phyloP scores from a whole-genome alignment of 2,888 invertebrate genomes.

The Ctenicera cuprea region DNA sequence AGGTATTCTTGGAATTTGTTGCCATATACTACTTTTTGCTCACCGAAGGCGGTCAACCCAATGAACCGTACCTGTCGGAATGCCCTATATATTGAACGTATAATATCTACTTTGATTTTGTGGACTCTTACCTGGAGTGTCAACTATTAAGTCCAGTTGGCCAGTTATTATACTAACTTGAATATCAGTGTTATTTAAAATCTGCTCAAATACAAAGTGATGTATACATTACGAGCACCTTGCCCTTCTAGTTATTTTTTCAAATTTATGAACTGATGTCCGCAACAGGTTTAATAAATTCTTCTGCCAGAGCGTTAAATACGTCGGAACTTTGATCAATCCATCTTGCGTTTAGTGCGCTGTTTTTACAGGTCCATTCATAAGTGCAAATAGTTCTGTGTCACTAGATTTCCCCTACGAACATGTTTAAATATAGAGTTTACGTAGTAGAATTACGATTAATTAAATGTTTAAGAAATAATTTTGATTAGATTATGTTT shows the following conservation, averaged over 20 bases:
- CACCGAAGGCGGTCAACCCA: slow-evolving; percentile 86
- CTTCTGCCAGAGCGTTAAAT: slow-evolving; percentile 77
- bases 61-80: slow-evolving; percentile 60
- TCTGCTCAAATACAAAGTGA: slow-evolving; percentile 77
- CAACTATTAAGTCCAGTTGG: slow-evolving; percentile 89
- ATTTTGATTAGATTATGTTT: no score
- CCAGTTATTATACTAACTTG: slow-evolving; percentile 84
- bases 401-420: slow-evolving; percentile 44
- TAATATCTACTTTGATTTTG: not conserved
- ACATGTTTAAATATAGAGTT: no score
- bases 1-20: slow-evolving; percentile 74
- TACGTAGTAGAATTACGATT: no score
- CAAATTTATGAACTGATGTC: slow-evolving; percentile 66
- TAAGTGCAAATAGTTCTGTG: slow-evolving; percentile 73
- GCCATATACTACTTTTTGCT: slow-evolving; percentile 78
- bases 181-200: slow-evolving; percentile 80
- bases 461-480: no score
- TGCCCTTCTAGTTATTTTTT: slow-evolving; percentile 3
- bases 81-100: slow-evolving; percentile 13
- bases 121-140: slow-evolving; percentile 79
- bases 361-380: slow-evolving; percentile 82
- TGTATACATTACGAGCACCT: no score
- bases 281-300: slow-evolving; percentile 89
- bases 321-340: slow-evolving; percentile 78
- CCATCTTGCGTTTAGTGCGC: slow-evolving; percentile 81